Conservation (phyloP, 2,113 vertebrate genomes). For the Gopherus evgoodei region DNA sequence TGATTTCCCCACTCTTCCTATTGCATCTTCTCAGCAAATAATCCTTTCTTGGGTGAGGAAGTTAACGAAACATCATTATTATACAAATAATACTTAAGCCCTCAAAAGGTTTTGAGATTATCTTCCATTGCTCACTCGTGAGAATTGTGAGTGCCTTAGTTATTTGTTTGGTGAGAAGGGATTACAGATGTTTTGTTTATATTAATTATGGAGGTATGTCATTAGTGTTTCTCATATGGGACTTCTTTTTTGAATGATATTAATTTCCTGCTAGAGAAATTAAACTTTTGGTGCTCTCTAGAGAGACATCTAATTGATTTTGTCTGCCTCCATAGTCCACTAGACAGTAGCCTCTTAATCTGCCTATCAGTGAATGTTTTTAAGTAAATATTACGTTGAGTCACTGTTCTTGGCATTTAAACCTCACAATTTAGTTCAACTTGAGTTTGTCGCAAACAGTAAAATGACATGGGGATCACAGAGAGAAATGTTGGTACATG, state of each 20-base stretch:
- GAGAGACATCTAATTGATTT: not conserved
- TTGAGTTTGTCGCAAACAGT: not conserved
- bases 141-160: not conserved
- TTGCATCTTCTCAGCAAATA: not conserved
- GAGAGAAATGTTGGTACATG: not conserved
- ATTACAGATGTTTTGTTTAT: not conserved
- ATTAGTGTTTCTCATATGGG: not conserved
- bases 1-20: not conserved
- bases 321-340: not conserved
- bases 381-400: not conserved
- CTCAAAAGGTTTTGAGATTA: fast-evolving
- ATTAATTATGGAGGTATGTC: not conserved
- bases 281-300: not conserved
- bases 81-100: not conserved
- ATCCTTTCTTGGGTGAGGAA: not conserved
- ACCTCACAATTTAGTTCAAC: not conserved
- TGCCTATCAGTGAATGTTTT: not conserved
- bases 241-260: not conserved
- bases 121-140: not conserved
- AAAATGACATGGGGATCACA: not conserved
- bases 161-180: not conserved
- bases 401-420: not conserved
- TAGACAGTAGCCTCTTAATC: not conserved
- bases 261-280: not conserved
- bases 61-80: not conserved